Evolutionary conservation across 2,888 invertebrate genomes (phyloP), one percentile per base, ranked within the genome.

Genomic region (Eurytoma californica): DNA sequence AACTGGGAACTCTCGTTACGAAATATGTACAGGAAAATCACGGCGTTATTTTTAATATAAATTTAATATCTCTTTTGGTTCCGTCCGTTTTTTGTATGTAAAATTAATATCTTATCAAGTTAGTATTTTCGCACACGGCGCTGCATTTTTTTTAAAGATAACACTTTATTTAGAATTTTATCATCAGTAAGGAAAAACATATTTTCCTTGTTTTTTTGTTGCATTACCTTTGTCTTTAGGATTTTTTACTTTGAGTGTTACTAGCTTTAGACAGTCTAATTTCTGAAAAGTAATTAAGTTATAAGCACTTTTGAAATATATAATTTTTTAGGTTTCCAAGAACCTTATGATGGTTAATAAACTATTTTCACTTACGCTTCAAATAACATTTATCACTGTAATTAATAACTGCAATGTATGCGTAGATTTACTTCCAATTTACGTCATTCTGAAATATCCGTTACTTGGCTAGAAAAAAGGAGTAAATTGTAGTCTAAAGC

Each of bases 141-240:
- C 12, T 53, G 16, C 30, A 24, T 2, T 69, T 72, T 13, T 66
- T 49, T 78, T 49, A n/a, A 68, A 53, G 73, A 78, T 78, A 78
- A 73, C 68, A 73, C 55, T 78, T 30, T 53, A 60, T 61, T 53
- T 61, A 55, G 39, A 73, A 78, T 78, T 68, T 68, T 73, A 78
- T 78, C 78, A 57, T 7, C n/a, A n/a, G 30, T 18, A 3, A 61
- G 67, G 72, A 20, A 72, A 77, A 77, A 72, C 53, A 78, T 39
- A 61, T 58, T 68, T 67, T 78, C 67, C 72, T 39, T 9, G 39
- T 47, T 61, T 78, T 72, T 73, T 24, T 7, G 51, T 24, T 18
- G 18, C 16, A 24, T 13, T 20, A 16, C 18, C 13, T 61, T 61
- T 39, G 20, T 18, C 9, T 13, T 39, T 0, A 63, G 20, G 30